Evolutionary conservation across 2,888 invertebrate genomes (phyloP).

Genomic region (Drosophila diplacantha): DNA sequence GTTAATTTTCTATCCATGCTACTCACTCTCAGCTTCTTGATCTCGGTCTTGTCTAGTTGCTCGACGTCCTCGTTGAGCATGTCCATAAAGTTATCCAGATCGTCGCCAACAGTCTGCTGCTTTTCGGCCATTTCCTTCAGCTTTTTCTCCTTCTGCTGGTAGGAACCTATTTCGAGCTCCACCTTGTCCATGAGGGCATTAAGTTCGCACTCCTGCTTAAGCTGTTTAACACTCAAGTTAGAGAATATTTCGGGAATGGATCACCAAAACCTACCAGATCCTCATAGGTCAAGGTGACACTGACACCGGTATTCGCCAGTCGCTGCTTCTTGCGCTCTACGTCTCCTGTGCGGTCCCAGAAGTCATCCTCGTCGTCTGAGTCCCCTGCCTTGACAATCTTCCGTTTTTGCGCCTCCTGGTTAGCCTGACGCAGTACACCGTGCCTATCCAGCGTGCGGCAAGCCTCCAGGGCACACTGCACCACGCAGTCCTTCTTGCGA

Average conservation of each 20-base stretch:
- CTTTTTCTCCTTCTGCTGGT: slow-evolving; percentile 77
- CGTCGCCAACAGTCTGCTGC: slow-evolving; percentile 80
- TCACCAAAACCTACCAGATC: slow-evolving; percentile 80
- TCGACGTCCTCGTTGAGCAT: slow-evolving; percentile 80
- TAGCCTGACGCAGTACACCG: slow-evolving; percentile 90
- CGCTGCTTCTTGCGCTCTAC: slow-evolving; percentile 91
- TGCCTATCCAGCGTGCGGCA: slow-evolving; percentile 93
- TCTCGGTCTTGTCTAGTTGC: slow-evolving; percentile 82
- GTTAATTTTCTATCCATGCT: neutral
- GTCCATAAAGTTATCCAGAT: slow-evolving; percentile 91
- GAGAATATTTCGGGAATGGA: neutral
- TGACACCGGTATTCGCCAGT: slow-evolving; percentile 77
- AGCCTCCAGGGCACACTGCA: slow-evolving; percentile 96
- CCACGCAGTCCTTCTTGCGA: slow-evolving; percentile 95
- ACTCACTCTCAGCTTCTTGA: slow-evolving; percentile 79
- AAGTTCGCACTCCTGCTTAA: slow-evolving; percentile 71
- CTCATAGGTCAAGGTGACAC: slow-evolving; percentile 81
- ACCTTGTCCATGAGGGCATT: slow-evolving; percentile 82
- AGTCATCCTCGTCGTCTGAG: slow-evolving; percentile 95
- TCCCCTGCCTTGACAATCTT: slow-evolving; percentile 91
- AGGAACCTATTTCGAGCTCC: slow-evolving; percentile 79
- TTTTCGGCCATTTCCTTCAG: slow-evolving; percentile 61
- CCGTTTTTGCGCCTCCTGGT: slow-evolving; percentile 90
- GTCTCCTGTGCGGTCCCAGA: slow-evolving; percentile 95
- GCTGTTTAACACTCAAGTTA: slow-evolving; percentile 38